Conservation (phyloP, 2,113 vertebrate genomes). For the Gadus chalcogrammus region DNA sequence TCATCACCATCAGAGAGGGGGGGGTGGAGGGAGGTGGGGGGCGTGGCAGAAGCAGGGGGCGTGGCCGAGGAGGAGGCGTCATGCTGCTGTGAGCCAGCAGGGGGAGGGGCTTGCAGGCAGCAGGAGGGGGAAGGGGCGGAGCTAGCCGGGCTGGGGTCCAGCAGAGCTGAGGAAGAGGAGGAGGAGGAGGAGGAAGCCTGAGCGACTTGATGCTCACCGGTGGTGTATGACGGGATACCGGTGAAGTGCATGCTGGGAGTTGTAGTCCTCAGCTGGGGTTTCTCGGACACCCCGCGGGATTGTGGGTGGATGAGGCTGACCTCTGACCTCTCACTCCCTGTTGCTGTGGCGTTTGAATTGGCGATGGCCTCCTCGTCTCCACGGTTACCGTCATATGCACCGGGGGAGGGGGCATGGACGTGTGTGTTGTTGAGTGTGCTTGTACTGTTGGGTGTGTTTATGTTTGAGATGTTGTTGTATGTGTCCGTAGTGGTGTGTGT, state of each 20-base stretch:
- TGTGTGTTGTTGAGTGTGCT: background rate
- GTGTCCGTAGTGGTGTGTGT: background rate
- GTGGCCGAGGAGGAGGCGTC: slow-evolving; percentile 31
- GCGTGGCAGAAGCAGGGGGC: slow-evolving; percentile 21
- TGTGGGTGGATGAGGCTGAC: slow-evolving; percentile 40
- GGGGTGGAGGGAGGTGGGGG: slow-evolving; percentile 65
- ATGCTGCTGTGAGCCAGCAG: too few species aligned
- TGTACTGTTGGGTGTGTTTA: slow-evolving; percentile 43
- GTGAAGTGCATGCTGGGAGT: slow-evolving; percentile 60
- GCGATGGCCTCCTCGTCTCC: too few species aligned
- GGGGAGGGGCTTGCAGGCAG: slow-evolving; percentile 42
- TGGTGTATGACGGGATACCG: slow-evolving; percentile 51
- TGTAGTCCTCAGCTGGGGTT: slow-evolving; percentile 65
- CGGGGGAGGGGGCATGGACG: too few species aligned
- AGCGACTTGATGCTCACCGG: slow-evolving; percentile 88
- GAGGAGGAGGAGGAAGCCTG: slow-evolving; percentile 79
- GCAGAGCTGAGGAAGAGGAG: slow-evolving; percentile 77
- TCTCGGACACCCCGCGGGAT: slow-evolving; percentile 65
- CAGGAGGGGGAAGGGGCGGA: slow-evolving; percentile 60
- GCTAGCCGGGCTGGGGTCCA: slow-evolving; percentile 80
- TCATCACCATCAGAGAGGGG: slow-evolving; percentile 61
- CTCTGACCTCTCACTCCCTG: too few species aligned
- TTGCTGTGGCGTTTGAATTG: too few species aligned
- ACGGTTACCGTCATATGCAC: too few species aligned
- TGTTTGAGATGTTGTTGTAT: slow-evolving; percentile 17